phyloP scores from a whole-genome alignment of 2,797 vertebrate species.

The Pantherophis alleghaniensis region DNA sequence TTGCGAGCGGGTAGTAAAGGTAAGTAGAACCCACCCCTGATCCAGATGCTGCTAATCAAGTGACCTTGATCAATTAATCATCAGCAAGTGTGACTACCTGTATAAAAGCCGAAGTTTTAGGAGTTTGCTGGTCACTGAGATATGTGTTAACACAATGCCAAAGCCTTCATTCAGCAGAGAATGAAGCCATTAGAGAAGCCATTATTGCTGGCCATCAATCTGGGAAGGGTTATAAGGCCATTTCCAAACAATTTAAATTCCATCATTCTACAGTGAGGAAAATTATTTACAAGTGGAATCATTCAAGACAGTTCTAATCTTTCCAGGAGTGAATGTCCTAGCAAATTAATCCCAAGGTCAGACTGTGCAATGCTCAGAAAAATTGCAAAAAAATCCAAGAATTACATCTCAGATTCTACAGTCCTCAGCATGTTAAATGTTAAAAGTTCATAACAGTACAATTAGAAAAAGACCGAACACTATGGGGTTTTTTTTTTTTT shows the following conservation, averaged over 20 bases:
- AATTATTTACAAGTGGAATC: not conserved
- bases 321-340: not conserved
- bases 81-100: not conserved
- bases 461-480: not conserved
- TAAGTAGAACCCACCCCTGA: too few relatives aligned
- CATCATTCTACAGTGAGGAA: not conserved
- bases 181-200: not conserved
- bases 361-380: not conserved
- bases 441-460: not conserved
- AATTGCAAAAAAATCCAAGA: not conserved
- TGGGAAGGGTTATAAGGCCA: not conserved
- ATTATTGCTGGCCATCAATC: not conserved
- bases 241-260: not conserved
- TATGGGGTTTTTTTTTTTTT: accelerated
- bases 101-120: not conserved
- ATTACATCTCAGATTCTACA: not conserved
- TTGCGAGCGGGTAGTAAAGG: too few relatives aligned
- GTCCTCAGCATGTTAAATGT: not conserved
- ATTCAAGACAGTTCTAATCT: not conserved
- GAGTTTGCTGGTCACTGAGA: not conserved
- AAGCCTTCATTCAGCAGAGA: not conserved
- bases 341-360: not conserved
- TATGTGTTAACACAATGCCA: not conserved
- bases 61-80: not conserved
- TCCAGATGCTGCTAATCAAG: not conserved